Percentiles rank a stretch among this genome's conserved stretches.
Evolutionary conservation across 2,888 invertebrate genomes (phyloP).

Genomic region (Lamellibrachia satsuma): DNA sequence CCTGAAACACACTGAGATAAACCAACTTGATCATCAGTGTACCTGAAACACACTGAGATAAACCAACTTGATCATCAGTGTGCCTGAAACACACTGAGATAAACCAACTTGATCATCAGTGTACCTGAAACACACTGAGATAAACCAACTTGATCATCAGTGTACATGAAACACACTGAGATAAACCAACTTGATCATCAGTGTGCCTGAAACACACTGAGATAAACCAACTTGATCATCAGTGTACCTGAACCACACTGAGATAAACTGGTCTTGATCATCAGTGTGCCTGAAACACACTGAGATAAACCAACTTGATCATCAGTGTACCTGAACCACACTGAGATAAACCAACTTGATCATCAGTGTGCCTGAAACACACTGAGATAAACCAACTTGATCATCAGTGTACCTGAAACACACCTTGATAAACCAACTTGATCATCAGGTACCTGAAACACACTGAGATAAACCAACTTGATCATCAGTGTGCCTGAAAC

Average conservation of each 20-base stretch:
- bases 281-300: no score
- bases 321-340: background rate
- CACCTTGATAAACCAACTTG: background rate
- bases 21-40: background rate
- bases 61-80: background rate
- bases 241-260: background rate
- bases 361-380: no score
- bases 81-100: background rate
- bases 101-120: background rate
- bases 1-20: background rate
- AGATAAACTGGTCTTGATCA: background rate
- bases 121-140: background rate
- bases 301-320: background rate
- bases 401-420: background rate
- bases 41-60: background rate
- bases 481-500: no score
- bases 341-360: background rate
- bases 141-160: background rate
- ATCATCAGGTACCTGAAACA: background rate
- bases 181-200: background rate
- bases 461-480: background rate
- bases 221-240: background rate
- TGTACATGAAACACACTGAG: no score
- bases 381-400: background rate
- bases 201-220: no score